Evolutionary conservation across 2,888 invertebrate genomes (phyloP).

Genomic region (Atethmia centrago): DNA sequence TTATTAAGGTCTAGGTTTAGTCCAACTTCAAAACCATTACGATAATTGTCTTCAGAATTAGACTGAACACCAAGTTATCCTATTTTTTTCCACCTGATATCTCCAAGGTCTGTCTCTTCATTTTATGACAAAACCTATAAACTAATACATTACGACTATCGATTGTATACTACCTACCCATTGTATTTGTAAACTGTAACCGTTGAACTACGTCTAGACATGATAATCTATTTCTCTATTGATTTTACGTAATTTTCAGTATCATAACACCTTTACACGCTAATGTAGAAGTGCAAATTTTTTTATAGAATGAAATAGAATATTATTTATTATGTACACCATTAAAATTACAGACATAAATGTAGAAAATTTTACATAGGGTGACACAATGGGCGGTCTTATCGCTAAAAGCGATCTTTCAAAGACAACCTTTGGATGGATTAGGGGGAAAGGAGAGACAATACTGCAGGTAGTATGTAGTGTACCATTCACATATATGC

Average conservation of each 20-base stretch:
- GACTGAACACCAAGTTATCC: not conserved
- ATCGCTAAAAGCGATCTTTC: no score
- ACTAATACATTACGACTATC: constrained; percentile 21
- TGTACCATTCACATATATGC: no score
- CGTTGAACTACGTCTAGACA: constrained; percentile 47
- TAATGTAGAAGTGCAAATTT: not conserved
- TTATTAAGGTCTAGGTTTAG: not conserved
- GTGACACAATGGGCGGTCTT: no score
- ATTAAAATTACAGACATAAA: no score
- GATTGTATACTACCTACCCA: not conserved
- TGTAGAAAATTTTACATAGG: no score
- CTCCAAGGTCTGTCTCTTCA: constrained; percentile 28
- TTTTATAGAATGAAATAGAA: no score
- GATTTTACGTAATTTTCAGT: constrained; percentile 16
- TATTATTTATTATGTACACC: no score
- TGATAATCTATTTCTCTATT: constrained; percentile 21
- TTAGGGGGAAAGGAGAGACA: no score
- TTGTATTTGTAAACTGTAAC: constrained; percentile 10
- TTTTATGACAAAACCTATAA: constrained; percentile 29
- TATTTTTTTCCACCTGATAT: constrained; percentile 17
- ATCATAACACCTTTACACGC: not conserved
- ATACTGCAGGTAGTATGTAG: no score
- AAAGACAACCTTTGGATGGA: no score
- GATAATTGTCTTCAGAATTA: constrained; percentile 6
- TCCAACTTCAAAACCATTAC: not conserved